Evolutionary conservation across 2,113 vertebrate genomes (phyloP), one percentile per base, ranked within the genome.

Genomic region (Sitta europaea): DNA sequence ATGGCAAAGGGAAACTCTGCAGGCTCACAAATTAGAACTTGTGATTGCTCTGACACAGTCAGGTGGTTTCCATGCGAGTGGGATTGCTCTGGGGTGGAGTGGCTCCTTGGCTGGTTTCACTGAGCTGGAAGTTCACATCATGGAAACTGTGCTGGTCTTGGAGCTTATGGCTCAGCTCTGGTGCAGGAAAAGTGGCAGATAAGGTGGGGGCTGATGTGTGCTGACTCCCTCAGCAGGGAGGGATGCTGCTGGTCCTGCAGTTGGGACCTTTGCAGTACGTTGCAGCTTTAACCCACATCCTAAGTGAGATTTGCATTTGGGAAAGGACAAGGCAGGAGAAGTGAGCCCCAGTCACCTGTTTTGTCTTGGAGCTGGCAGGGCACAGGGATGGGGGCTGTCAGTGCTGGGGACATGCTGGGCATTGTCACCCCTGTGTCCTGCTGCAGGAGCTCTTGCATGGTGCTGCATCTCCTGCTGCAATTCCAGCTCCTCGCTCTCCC

Each of bases 401-500:
- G 43, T 59, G 10, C 51, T 77, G 76, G 59, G 61, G 62, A 55
- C 11, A 0, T 1, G 23, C 8, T 81, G 40, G 73, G 9, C 6
- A 2, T 0, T 42, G 2, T 51, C 0, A 0, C 47, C 57, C 38
- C 40, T 33, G 15, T 81, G 61, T 59, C 68, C 55, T 5, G 13
- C 63, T 51, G 48, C 8, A 10, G 72, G 28, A 87, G 70, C 53
- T 91, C 35, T 83, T 0, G 0, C 33, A 5, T 0, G 0, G 50
- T 21, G 61, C 77, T 76, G 62, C 0, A 0, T 55, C 45, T 86
- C 58, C 66, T 29, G 73, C 82, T 76, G 80, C 38, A 76, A 47
- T 66, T 63, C 42, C 90, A 66, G 72, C 55, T 94, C 93, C 73
- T 74, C 0, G 2, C 84, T 89, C 47, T 92, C 65, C 86, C 78